These are phyloP conservation scores for Marcusenius ussheri DNA, from an alignment of 2,113 vertebrate species.

Conservation along the genomic window DNA sequence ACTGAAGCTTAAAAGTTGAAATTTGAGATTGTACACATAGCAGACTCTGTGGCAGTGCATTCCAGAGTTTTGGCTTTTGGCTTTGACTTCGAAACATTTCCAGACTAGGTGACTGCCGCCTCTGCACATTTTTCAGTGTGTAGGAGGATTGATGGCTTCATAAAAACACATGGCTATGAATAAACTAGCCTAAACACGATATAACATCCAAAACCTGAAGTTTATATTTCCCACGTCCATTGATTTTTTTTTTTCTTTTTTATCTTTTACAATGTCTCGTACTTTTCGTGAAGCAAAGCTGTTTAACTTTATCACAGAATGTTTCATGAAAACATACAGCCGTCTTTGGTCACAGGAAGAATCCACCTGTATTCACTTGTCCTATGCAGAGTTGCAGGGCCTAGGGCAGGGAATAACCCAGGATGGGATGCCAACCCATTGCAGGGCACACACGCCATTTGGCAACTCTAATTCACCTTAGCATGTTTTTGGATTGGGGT, in stretches of 20 bases:
- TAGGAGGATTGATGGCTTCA: background rate
- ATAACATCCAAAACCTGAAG: background rate
- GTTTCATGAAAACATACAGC: background rate
- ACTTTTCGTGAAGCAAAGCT: background rate
- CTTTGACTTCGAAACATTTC: background rate
- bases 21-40: background rate
- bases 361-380: background rate
- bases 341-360: background rate
- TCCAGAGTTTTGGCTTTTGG: background rate
- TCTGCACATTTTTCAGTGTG: background rate
- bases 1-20: background rate
- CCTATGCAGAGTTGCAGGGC: background rate
- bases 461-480: background rate
- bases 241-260: background rate
- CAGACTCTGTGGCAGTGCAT: background rate
- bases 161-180: background rate
- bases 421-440: background rate
- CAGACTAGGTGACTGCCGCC: background rate
- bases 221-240: background rate
- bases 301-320: background rate
- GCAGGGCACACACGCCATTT: background rate
- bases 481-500: background rate
- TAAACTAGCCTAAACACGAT: background rate
- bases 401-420: background rate
- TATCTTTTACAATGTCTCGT: background rate